Conservation (phyloP, 1,140 invertebrate genomes). For the Drosophila funebris region DNA sequence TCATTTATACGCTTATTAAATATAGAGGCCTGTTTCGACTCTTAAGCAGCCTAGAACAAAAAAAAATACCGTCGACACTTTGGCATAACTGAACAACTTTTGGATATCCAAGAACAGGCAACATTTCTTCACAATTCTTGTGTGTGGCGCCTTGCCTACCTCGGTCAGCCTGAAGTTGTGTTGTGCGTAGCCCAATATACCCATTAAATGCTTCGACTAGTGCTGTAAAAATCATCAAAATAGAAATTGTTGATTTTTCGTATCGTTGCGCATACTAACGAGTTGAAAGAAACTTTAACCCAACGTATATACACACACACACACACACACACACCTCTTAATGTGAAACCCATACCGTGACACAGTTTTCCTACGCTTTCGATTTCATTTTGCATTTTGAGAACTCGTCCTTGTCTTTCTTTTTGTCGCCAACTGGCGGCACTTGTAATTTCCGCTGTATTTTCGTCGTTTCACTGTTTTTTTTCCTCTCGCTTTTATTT, state of each 20-base stretch:
- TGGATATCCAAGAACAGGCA: slow-evolving; percentile 2
- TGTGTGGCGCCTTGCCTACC: neutral
- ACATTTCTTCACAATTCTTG: neutral
- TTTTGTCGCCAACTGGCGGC: slow-evolving; percentile 70
- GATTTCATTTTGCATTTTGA: slow-evolving; percentile 75
- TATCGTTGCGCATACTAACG: slow-evolving; percentile 79
- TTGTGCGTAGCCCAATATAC: slow-evolving; percentile 18
- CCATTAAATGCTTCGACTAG: slow-evolving; percentile 50
- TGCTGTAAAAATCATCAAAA: slow-evolving; percentile 73
- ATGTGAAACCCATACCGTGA: slow-evolving; percentile 55
- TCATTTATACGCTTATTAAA: slow-evolving; percentile 80
- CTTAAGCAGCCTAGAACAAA: neutral
- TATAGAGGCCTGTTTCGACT: slow-evolving; percentile 25
- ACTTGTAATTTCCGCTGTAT: slow-evolving; percentile 74
- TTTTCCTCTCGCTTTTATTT: slow-evolving; percentile 6
- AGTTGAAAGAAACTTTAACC: slow-evolving; percentile 47
- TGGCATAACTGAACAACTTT: slow-evolving; percentile 21
- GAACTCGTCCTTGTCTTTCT: slow-evolving; percentile 40
- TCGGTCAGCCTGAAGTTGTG: neutral
- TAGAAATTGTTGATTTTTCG: slow-evolving; percentile 82
- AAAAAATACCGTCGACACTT: too few species aligned
- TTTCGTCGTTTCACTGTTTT: slow-evolving; percentile 40
- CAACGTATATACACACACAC: slow-evolving; percentile 32
- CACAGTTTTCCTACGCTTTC: slow-evolving; percentile 65
- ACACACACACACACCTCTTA: slow-evolving; percentile 33